phyloP scores from a whole-genome alignment of 2,113 vertebrate species.

The Pseudorectes ferrugineus region DNA sequence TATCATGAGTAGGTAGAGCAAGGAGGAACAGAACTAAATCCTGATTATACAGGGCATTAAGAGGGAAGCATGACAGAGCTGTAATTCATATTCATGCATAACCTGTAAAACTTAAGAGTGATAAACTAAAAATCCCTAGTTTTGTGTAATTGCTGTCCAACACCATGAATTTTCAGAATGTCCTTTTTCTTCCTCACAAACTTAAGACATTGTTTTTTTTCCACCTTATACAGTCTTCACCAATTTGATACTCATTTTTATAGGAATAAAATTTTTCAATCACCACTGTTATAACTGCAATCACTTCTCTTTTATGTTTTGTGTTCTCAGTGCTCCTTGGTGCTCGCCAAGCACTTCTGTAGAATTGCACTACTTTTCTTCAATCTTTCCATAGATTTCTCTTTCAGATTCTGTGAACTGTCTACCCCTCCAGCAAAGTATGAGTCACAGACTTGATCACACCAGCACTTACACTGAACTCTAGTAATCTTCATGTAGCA shows the following conservation, averaged over 20 bases:
- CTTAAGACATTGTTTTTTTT: background rate
- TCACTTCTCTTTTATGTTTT: background rate
- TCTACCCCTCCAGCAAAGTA: background rate
- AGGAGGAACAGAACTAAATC: background rate
- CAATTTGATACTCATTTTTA: background rate
- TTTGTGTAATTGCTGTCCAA: background rate
- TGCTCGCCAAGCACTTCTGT: background rate
- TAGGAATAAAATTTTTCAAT: background rate
- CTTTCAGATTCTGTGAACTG: background rate
- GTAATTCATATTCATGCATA: background rate
- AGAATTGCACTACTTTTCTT: background rate
- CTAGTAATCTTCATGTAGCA: background rate
- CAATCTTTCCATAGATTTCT: background rate
- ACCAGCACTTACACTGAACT: background rate
- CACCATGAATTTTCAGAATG: background rate
- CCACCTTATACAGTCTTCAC: background rate
- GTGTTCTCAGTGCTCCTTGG: background rate
- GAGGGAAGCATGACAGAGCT: background rate
- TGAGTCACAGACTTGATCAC: background rate
- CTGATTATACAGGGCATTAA: background rate
- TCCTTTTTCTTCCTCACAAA: background rate
- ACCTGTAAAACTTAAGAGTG: background rate
- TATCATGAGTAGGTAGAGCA: background rate
- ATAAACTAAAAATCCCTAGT: background rate
- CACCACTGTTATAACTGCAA: background rate